Base-by-base conservation (phyloP, 2,888 invertebrate genomes). In the Strigamia crassipes region DNA sequence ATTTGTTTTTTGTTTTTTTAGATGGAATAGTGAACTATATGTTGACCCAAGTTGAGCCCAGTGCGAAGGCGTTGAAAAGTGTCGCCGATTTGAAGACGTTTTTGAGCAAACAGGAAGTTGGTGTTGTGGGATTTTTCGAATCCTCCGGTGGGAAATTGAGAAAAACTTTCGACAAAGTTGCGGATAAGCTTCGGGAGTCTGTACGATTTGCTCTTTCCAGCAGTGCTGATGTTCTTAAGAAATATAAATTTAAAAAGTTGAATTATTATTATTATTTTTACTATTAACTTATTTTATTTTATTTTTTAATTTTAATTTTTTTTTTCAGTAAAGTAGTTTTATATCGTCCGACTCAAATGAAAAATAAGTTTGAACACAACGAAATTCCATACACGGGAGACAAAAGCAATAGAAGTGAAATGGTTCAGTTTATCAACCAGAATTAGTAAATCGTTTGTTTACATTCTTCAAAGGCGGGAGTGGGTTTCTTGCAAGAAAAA, bases 11-110 rank as follows among this genome's bases (percentile, higher is more conserved):
- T n/a, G n/a, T n/a, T n/a, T n/a, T 85, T 86, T 66, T 85, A 89
- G 90, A 87, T 87, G 90, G 90, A 31, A 91, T 91, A 85, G 89
- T 90, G 1, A 90, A 90, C 84, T 88, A 88, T 85, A 91, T 92
- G 91, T 88, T 88, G 86, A 93, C 95, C 81, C 97, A 98, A 91
- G 97, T 97, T 83, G 99, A 99, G 31, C 99, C 99, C 34, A 94
- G 95, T 85, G 96, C 98, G 6, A 96, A 93, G 88, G 94, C 96
- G 84, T 88, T 99, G 77, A 90, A 90, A 51, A 90, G 91, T 77
- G 89, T 92, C 4, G 92, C 91, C 23, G 94, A 93, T 81, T 91
- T 92, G 5, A 92, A 93, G 82, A 92, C 92, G 80, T 94, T 94
- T 89, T 87, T 94, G 77, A 88, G 90, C 27, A 92, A 93, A 84